Percentiles rank a stretch among this genome's conserved stretches.
Conservation (phyloP, 2,797 vertebrate species). For the Danio tinwini region DNA sequence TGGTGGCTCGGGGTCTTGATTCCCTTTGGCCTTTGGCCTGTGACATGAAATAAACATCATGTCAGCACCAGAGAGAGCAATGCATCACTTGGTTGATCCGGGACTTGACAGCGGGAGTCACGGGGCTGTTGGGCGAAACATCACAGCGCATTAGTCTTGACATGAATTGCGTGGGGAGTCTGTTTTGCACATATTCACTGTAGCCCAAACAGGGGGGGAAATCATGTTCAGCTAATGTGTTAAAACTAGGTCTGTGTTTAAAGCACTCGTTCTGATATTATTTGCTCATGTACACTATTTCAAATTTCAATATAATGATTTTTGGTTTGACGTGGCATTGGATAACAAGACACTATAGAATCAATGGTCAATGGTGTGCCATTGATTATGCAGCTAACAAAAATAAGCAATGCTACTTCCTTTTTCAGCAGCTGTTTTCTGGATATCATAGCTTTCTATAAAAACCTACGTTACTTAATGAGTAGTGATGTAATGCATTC, state of each 20-base stretch:
- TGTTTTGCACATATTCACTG: slow-evolving; percentile 40
- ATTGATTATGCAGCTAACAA: not conserved
- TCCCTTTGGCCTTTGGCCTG: slow-evolving; percentile 64
- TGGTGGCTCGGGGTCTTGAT: slow-evolving; percentile 12
- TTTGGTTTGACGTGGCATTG: not conserved
- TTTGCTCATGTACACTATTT: not conserved
- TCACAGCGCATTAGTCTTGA: slow-evolving; percentile 39
- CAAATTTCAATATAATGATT: not conserved
- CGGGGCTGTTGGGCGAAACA: slow-evolving; percentile 34
- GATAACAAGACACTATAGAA: not conserved
- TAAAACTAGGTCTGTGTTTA: not conserved
- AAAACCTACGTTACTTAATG: not conserved
- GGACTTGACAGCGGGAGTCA: slow-evolving; percentile 52
- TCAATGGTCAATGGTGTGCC: not conserved
- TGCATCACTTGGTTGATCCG: slow-evolving; percentile 62
- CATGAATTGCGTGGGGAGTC: slow-evolving; percentile 49
- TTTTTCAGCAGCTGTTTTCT: not conserved
- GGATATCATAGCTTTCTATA: not conserved
- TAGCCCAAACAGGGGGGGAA: not conserved
- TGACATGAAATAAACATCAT: slow-evolving; percentile 61
- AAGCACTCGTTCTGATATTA: not conserved
- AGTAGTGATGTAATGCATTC: not conserved
- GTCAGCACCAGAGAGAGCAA: slow-evolving; percentile 69
- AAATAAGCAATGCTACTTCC: not conserved
- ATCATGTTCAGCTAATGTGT: not conserved